Evolutionary conservation across 2,888 invertebrate species (phyloP).

Genomic region (Leptinotarsa peninsularis): DNA sequence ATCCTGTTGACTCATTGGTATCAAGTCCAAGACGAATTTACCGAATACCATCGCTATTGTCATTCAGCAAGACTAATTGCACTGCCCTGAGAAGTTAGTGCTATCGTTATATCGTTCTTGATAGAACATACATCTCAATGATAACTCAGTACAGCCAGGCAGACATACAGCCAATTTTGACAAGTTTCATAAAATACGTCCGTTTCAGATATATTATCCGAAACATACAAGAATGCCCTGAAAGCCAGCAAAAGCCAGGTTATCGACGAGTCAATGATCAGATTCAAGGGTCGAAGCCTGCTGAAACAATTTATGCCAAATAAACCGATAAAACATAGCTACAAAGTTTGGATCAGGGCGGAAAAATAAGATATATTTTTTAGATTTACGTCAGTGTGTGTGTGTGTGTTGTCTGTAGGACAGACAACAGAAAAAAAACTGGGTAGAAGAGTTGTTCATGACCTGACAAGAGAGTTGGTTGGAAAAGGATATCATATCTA

Average conservation of each 20-base stretch:
- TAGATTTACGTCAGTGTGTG: slow-evolving; percentile 49
- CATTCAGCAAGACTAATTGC: too few species aligned
- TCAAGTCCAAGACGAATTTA: too few species aligned
- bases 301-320: not conserved
- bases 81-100: too few species aligned
- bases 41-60: too few species aligned
- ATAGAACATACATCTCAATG: too few species aligned
- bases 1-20: too few species aligned
- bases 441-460: slow-evolving; percentile 38
- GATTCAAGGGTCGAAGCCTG: not conserved
- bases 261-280: not conserved
- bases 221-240: too few species aligned
- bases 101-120: too few species aligned
- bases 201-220: too few species aligned
- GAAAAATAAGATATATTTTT: slow-evolving; percentile 42
- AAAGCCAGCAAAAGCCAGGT: not conserved
- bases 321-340: not conserved
- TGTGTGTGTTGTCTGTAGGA: not conserved
- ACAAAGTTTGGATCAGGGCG: slow-evolving; percentile 49
- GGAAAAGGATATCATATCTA: slow-evolving; percentile 40
- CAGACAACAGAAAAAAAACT: slow-evolving; percentile 38
- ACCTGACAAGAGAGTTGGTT: slow-evolving; percentile 34
- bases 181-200: too few species aligned
- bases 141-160: too few species aligned
- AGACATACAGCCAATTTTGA: too few species aligned